These are phyloP conservation scores for Oreohelix idahoensis DNA, from an alignment of 1,140 invertebrate genomes.

Conservation along the genomic window DNA sequence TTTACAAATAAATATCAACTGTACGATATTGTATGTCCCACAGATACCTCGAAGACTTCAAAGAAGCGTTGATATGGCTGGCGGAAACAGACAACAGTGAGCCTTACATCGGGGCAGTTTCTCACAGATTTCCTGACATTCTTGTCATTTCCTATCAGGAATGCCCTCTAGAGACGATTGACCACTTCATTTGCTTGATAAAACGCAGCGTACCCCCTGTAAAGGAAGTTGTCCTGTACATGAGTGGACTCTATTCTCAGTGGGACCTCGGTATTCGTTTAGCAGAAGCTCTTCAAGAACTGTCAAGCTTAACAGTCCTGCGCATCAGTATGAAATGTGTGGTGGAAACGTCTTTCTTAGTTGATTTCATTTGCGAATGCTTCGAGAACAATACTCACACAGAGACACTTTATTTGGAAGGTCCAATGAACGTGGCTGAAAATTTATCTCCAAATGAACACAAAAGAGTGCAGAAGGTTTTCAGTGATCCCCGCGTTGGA, in stretches of 20 bases:
- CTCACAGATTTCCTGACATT: constrained; percentile 42
- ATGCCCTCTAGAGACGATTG: constrained; percentile 38
- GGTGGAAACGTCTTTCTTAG: constrained; percentile 47
- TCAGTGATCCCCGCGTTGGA: neutral
- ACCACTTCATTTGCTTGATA: constrained; percentile 41
- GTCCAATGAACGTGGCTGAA: constrained; percentile 49
- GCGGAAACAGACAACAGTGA: constrained; percentile 45
- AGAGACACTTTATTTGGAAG: constrained; percentile 44
- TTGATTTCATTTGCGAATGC: constrained; percentile 47
- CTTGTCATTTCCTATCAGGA: constrained; percentile 46
- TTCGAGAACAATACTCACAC: constrained; percentile 47
- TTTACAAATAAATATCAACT: neutral
- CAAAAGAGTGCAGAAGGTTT: constrained; percentile 36
- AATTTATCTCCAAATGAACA: constrained; percentile 44
- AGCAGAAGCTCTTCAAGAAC: constrained; percentile 42
- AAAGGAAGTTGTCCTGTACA: constrained; percentile 56
- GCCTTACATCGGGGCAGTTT: constrained; percentile 28
- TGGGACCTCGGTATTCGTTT: constrained; percentile 33
- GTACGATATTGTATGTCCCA: neutral
- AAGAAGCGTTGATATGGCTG: constrained; percentile 44
- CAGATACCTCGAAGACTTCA: constrained; percentile 36
- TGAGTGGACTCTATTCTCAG: constrained; percentile 45
- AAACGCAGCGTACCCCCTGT: neutral
- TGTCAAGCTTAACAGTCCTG: constrained; percentile 41
- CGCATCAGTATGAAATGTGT: constrained; percentile 46